Base-by-base conservation (phyloP, 2,797 vertebrate genomes). In the Sarcoramphus papa region DNA sequence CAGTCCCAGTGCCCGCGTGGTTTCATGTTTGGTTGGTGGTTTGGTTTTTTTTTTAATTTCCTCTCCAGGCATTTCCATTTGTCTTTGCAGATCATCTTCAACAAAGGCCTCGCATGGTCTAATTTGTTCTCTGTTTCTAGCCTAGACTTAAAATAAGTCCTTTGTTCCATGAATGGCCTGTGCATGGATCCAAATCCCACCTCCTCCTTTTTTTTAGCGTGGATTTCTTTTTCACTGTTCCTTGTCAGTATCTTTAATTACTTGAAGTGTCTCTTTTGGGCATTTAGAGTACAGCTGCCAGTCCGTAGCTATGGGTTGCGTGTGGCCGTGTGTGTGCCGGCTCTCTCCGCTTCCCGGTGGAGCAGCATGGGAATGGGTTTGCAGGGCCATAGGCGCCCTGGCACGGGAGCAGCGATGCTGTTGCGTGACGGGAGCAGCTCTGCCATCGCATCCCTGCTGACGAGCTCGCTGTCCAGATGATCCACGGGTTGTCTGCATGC, bases 81-180 rank as follows among this genome's bases (percentile, higher is more conserved):
- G 92, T 96, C 93, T 92, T 93, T 92, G 91, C 68, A 89, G 88
- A 95, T 94, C 89, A 73, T 94, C 96, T 91, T 92, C 95, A 95
- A 81, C 95, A 96, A 94, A 95, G 62, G 59, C 92, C 85, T 96
- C 0, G 10, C 94, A 28, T 78, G 76, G 87, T 95, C 92, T 93
- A 90, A 94, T 95, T 97, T 93, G 92, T 88, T 95, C 97, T 96
- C 94, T 95, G 80, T 97, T 96, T 97, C 93, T 76, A 97, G 91
- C 89, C 89, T 51, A 19, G 65, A 27, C 92, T 92, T 95, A 93
- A 94, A 97, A 97, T 95, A 97, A 95, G 93, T 92, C 91, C 57
- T 93, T 96, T 95, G 93, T 96, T 96, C 88, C 72, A 43, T 90
- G 89, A 95, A 88, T 81, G 94, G 92, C 87, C 93, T 54, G 24